Evolutionary conservation across 2,113 vertebrate genomes (phyloP).

Genomic region (Indicator indicator): DNA sequence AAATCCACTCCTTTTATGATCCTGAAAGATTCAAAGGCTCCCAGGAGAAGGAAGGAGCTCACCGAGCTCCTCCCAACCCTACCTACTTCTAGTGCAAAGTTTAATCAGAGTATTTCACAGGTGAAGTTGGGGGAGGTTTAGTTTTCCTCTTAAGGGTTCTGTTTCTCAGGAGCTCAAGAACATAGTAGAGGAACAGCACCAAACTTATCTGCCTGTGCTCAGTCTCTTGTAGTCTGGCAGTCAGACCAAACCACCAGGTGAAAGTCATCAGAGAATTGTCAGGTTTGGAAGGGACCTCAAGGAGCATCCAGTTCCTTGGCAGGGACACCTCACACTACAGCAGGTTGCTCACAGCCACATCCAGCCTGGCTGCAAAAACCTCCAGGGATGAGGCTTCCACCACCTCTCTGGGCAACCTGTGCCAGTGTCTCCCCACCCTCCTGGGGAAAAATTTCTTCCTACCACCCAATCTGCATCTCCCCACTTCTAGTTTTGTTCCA

Average conservation of each 20-base stretch:
- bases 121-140: not conserved
- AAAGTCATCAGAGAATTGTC: not conserved
- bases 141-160: not conserved
- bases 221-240: not conserved
- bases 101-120: not conserved
- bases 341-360: too few relatives aligned
- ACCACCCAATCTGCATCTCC: too few relatives aligned
- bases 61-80: not conserved
- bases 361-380: too few relatives aligned
- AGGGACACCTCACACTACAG: too few relatives aligned
- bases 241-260: not conserved
- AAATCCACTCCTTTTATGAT: not conserved
- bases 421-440: too few relatives aligned
- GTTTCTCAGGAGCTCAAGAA: accelerated
- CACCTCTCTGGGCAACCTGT: too few relatives aligned
- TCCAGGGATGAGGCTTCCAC: too few relatives aligned
- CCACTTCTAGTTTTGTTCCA: too few relatives aligned
- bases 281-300: too few relatives aligned
- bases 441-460: too few relatives aligned
- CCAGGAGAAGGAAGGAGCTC: not conserved
- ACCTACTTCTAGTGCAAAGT: not conserved
- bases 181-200: not conserved
- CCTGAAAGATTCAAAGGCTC: not conserved
- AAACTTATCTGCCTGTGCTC: not conserved
- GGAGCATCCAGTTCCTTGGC: too few relatives aligned